These are phyloP conservation scores for Spheniscus humboldti DNA, from an alignment of 2,797 vertebrate genomes.

Conservation along the genomic window DNA sequence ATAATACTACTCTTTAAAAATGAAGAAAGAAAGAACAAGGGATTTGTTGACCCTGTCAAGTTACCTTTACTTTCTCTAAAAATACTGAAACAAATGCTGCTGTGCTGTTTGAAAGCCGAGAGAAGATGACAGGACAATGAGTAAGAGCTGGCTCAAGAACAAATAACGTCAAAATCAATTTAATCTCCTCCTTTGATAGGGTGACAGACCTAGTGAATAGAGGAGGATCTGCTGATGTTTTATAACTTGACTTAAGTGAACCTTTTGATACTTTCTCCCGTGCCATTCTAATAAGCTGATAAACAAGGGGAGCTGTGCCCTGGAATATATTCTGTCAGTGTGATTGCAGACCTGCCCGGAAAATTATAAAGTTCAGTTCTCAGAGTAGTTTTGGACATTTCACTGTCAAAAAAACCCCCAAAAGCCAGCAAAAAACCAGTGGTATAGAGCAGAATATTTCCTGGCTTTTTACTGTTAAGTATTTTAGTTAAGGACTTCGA, in stretches of 20 bases:
- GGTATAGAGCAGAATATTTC: neutral
- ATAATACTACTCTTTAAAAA: neutral
- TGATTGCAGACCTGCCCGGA: neutral
- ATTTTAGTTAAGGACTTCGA: neutral
- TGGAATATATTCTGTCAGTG: neutral
- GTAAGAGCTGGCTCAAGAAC: conserved; percentile 10
- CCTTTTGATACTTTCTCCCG: neutral
- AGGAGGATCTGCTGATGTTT: neutral
- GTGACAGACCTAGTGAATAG: neutral
- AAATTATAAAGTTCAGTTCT: neutral
- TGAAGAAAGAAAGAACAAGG: neutral
- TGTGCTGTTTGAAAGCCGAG: neutral
- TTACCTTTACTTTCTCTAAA: neutral
- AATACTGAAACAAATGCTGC: neutral
- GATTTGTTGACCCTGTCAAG: neutral
- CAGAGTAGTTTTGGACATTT: neutral
- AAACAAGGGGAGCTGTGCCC: neutral
- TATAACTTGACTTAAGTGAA: neutral
- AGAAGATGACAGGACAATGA: neutral
- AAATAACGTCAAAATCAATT: neutral
- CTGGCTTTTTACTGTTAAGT: neutral
- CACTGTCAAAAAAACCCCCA: no score
- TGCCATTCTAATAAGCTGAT: neutral
- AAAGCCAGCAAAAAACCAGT: no score
- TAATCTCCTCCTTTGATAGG: neutral